A percentile compares a stretch with the other conserved stretches of the same genome.
Conservation (phyloP, 2,797 vertebrate species). For the Neomorphus geoffroyi region DNA sequence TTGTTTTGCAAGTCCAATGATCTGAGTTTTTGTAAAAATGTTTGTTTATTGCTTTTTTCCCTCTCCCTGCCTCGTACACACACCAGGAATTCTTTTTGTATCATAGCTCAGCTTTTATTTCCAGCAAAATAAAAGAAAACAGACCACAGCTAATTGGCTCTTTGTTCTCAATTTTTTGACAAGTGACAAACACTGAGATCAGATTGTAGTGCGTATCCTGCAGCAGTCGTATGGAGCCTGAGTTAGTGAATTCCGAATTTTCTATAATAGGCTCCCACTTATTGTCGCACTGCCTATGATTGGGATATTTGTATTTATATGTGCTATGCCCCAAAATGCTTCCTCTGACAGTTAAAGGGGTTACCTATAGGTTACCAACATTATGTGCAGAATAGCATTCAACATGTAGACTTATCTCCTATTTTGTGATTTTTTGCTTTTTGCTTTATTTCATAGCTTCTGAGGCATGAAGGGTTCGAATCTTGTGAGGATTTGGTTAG, state of each 20-base stretch:
- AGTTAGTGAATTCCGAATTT: neutral
- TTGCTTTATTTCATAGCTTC: neutral
- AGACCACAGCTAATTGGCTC: conserved; percentile 59
- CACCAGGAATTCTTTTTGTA: conserved; percentile 51
- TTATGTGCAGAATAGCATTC: neutral
- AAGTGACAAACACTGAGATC: conserved; percentile 65
- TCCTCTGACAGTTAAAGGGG: neutral
- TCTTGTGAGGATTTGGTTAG: neutral
- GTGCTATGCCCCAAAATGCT: neutral
- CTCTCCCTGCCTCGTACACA: neutral
- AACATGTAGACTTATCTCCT: neutral
- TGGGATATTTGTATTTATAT: neutral
- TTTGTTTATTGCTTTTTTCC: conserved; percentile 38
- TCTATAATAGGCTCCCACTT: neutral
- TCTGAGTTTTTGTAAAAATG: conserved; percentile 44
- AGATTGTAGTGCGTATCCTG: conserved; percentile 41
- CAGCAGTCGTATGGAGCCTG: conserved; percentile 38
- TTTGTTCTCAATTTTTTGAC: conserved; percentile 68
- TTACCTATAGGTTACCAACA: neutral
- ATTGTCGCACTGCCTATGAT: neutral
- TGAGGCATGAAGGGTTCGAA: neutral
- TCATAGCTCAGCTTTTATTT: conserved; percentile 66
- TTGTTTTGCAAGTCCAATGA: conserved; percentile 61
- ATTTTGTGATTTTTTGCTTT: neutral
- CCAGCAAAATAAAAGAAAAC: conserved; percentile 64